Base-by-base conservation (phyloP, 2,113 vertebrate species). In the Octodon degus region DNA sequence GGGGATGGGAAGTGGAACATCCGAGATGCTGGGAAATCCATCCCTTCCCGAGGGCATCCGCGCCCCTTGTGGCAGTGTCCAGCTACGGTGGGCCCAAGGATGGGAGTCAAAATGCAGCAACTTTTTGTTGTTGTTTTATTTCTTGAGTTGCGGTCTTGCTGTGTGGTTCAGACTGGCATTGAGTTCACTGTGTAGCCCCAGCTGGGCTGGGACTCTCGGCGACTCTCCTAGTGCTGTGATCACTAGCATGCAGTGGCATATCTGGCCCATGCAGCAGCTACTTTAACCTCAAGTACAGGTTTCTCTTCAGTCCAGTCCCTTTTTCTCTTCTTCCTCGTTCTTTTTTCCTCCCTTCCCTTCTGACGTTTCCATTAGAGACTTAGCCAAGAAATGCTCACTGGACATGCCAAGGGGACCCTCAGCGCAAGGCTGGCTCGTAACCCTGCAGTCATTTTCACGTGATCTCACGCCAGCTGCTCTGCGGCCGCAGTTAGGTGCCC, bases 301-400 rank as follows among this genome's bases (percentile, higher is more conserved):
- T 88, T 65, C 74, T 67, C 24, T 14, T 30, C 20, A 19, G 2
- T 34, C 34, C 34, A 14, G n/a, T 62, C 70, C 50, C n/a, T 83
- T 37, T 34, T 22, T 70, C 10, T 40, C 7, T 14, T 2, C 89
- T 27, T 30, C 32, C 14, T 5, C 32, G 12, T 63, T 10, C 11
- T 62, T 43, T 30, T 43, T 16, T 37, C 22, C 43, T 32, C 27
- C 68, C 19, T 25, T 3, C 50, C 19, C 22, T 77, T 89, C 53
- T 90, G 77, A 90, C 77, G 34, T 17, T 96, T 76, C 70, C 32
- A 17, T 96, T 70, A 91, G 85, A 89, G 94, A 85, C 60, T 67
- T 50, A 91, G 27, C 85, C 86, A 95, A 55, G 91, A 96, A 84
- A 88, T 92, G 68, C 92, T 96, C 90, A 89, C 34, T 60, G 79